These are phyloP conservation scores for Seira ritae DNA, from an alignment of 2,888 invertebrate species.

Conservation along the genomic window DNA sequence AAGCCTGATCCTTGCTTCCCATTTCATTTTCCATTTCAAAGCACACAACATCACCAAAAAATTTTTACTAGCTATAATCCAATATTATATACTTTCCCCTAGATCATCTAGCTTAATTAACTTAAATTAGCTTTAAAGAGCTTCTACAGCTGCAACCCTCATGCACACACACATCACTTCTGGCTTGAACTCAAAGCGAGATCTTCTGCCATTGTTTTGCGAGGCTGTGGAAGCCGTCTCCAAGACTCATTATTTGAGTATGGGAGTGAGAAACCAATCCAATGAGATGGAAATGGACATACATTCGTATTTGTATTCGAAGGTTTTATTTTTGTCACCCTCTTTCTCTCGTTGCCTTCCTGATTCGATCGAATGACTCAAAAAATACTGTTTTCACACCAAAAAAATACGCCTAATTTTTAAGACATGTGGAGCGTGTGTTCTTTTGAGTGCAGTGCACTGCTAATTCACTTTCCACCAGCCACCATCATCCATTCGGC, in stretches of 20 bases:
- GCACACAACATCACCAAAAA: no score
- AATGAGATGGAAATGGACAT: background rate
- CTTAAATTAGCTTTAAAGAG: conserved; percentile 16
- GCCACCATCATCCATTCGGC: background rate
- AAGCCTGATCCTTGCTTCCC: no score
- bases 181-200: no score
- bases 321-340: background rate
- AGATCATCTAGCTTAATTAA: conserved; percentile 10
- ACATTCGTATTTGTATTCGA: no score
- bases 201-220: no score
- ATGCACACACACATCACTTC: no score
- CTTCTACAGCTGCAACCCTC: background rate
- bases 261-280: background rate
- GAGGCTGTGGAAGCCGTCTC: background rate
- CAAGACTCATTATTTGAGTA: background rate
- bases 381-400: background rate
- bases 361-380: conserved; percentile 11
- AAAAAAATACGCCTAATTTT: background rate
- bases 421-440: conserved; percentile 8
- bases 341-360: background rate
- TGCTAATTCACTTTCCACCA: conserved; percentile 8
- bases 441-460: background rate
- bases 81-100: conserved; percentile 8
- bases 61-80: background rate
- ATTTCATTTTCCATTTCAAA: no score